Conservation (phyloP, 2,113 vertebrate species). For the human region GRCh38 chr1:209372501-209373000, state of each 20-base stretch:
- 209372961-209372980: neutral
- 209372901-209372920: neutral
- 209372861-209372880: neutral
- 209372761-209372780: neutral
- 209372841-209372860: neutral
- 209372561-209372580: neutral
- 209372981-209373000: neutral
- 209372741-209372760: neutral
- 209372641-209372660: neutral
- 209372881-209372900: neutral
- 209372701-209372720: neutral
- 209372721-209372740: neutral
- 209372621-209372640: neutral
- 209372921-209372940: neutral
- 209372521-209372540: neutral
- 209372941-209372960: neutral
- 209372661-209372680: neutral
- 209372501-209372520: neutral
- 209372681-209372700: neutral
- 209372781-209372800: neutral
- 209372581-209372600: neutral
- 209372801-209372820: neutral
- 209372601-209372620: neutral
- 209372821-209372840: neutral
- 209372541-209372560: neutral